phyloP scores from a whole-genome alignment of 2,888 invertebrate species.

The Neoascia interrupta region DNA sequence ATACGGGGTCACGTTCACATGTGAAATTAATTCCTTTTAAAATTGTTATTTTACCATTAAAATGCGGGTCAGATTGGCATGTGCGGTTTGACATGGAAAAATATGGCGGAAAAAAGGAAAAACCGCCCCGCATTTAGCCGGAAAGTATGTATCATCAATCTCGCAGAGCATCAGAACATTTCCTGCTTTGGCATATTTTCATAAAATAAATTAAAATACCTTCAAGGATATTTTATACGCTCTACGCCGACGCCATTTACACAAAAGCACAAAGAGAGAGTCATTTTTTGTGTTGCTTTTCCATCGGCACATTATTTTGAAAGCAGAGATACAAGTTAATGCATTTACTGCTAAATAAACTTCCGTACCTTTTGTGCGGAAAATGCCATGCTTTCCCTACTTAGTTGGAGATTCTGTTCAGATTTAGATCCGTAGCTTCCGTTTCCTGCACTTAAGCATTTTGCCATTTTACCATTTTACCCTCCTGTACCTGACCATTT shows the following conservation, averaged over 20 bases:
- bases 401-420: no score
- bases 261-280: slow-evolving; percentile 15
- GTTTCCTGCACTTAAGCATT: slow-evolving; percentile 58
- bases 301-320: background rate
- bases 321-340: slow-evolving; percentile 40
- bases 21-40: no score
- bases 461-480: slow-evolving; percentile 8
- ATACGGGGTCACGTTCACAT: no score
- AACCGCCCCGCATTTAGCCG: no score
- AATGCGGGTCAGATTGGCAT: no score
- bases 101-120: no score
- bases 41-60: no score
- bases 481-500: slow-evolving; percentile 31
- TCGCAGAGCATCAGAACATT: no score
- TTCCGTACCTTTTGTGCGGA: slow-evolving; percentile 30
- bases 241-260: slow-evolving; percentile 11
- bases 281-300: background rate
- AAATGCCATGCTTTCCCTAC: slow-evolving; percentile 4
- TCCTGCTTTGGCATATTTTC: background rate
- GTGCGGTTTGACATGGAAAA: no score
- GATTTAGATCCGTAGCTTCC: slow-evolving; percentile 15
- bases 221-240: background rate
- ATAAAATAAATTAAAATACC: slow-evolving; percentile 36
- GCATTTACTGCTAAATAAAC: slow-evolving; percentile 54
- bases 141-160: no score